Conservation (phyloP, 2,113 vertebrate genomes). For the Numida meleagris region DNA sequence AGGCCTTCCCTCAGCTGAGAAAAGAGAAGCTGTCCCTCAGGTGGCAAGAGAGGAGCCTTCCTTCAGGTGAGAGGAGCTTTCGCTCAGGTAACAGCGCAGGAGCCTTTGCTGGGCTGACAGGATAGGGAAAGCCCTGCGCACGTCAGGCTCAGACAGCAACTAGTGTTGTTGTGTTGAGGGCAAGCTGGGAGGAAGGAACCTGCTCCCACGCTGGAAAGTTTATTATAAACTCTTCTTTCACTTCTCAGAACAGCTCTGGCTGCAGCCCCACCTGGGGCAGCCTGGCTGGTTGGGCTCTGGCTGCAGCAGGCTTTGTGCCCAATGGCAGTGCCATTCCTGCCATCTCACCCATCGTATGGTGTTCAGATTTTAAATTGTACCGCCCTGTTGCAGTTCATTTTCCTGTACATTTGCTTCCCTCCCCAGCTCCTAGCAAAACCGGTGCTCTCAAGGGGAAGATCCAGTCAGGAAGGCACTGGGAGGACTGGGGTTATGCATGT, state of each 20-base stretch:
- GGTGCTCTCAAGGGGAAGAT: not conserved
- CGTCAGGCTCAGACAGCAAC: not conserved
- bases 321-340: not conserved
- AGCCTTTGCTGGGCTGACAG: not conserved
- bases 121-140: not conserved
- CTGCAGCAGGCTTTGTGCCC: not conserved
- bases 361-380: not conserved
- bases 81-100: not conserved
- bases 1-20: not conserved
- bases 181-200: not conserved
- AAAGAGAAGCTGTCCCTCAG: not conserved
- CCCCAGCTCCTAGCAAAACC: not conserved
- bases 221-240: not conserved
- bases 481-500: not conserved
- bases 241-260: not conserved
- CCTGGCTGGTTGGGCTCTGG: not conserved
- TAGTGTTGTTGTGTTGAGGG: fast-evolving
- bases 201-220: not conserved
- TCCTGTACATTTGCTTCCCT: not conserved
- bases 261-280: not conserved
- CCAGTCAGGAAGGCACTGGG: not conserved
- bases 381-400: not conserved
- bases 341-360: not conserved
- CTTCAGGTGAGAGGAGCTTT: not conserved
- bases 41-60: not conserved